Evolutionary conservation across 1,140 invertebrate species (phyloP).

Genomic region (Microplitis demolitor): DNA sequence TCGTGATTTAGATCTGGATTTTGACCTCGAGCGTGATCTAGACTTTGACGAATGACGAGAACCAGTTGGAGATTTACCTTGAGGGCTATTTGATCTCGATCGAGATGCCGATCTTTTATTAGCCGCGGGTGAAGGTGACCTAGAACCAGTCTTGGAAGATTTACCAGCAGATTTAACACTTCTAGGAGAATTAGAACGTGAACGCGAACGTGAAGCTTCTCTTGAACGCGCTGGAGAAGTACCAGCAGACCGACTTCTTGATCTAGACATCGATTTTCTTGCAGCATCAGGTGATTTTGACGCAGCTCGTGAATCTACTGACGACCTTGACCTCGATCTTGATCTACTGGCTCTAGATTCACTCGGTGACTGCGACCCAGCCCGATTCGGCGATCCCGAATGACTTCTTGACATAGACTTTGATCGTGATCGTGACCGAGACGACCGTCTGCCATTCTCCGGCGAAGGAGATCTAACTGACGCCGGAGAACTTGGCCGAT

Average conservation of each 20-base stretch:
- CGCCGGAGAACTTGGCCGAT: background rate
- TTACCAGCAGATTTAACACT: background rate
- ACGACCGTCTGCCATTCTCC: constrained; percentile 20
- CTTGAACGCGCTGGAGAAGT: background rate
- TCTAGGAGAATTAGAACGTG: constrained; percentile 35
- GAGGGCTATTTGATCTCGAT: constrained; percentile 41
- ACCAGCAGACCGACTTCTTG: constrained; percentile 8
- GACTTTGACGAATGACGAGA: constrained; percentile 41
- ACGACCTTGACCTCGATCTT: constrained; percentile 20
- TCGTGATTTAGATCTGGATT: constrained; percentile 32
- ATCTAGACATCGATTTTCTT: constrained; percentile 25
- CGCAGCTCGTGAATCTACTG: background rate
- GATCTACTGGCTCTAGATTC: background rate
- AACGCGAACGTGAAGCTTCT: constrained; percentile 39
- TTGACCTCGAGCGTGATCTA: constrained; percentile 40
- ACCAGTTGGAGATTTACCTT: constrained; percentile 27
- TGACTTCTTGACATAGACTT: constrained; percentile 38
- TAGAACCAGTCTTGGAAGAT: constrained; percentile 31
- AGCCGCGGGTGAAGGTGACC: constrained; percentile 40
- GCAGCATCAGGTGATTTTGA: constrained; percentile 10
- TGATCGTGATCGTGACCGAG: constrained; percentile 30
- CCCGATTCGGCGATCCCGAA: background rate
- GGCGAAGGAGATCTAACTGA: constrained; percentile 24
- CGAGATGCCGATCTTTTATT: constrained; percentile 41
- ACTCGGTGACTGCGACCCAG: constrained; percentile 1